Base-by-base conservation (phyloP, 2,113 vertebrate genomes). In the Oncorhynchus tshawytscha region DNA sequence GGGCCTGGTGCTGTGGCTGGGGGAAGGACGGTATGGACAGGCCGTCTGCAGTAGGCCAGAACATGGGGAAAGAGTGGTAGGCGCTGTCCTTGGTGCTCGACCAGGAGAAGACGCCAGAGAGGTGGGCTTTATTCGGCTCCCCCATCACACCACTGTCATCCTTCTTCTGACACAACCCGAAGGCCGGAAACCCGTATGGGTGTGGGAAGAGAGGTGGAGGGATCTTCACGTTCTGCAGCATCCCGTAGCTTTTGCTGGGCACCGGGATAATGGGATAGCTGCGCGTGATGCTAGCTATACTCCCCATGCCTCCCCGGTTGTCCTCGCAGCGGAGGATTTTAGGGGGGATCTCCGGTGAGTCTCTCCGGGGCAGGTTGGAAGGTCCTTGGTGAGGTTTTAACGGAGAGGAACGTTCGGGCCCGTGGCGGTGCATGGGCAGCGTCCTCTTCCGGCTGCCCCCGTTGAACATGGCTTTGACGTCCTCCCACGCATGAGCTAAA, bases 391-490 rank as follows among this genome's bases (percentile, higher is more conserved):
- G 91, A 1, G 87, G 59, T 74, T 92, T 94, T 4, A 91, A 73
- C 0, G 89, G 64, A n/a, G 93, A 91, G n/a, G 83, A 69, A 76
- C 93, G 29, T 2, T 25, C 86, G 34, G 95, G 81, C 76, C 91
- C 76, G 78, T 79, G 64, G 74, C 91, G 75, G 78, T 79, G 64
- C 67, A 94, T 78, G 1, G 95, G 96, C 88, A 99, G 94, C 76
- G 96, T 96, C 89, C 97, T 93, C 89, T 98, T 99, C 74, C 97
- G 95, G 74, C 94, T 98, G 29, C 96, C 97, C 0, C 97, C 96
- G 59, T 98, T 98, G 88, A 98, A 98, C 97, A 98, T 98, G 87
- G 97, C 97, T 89, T 98, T 98, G 78, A 98, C 97, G 54, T 98
- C 97, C 86, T 98, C 97, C 97, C 97, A 98, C 2, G 96, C 96